Evolutionary conservation across 2,797 vertebrate genomes (phyloP).

Genomic region (Synaphobranchus kaupii): DNA sequence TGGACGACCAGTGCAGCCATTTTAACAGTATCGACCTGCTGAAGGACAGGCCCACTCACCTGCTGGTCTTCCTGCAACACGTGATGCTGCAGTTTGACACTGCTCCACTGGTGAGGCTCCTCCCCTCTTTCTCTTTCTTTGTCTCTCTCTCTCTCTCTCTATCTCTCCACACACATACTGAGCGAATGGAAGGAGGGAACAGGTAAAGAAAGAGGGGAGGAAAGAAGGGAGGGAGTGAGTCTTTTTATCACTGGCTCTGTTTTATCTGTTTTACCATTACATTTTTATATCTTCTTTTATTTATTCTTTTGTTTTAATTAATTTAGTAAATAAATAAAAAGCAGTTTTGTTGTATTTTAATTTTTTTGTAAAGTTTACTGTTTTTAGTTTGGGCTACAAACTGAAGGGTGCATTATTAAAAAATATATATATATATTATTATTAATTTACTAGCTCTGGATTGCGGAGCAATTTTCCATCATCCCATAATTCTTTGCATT

Average conservation of each 20-base stretch:
- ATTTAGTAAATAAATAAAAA: too few species aligned
- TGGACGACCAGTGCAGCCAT: slow-evolving; percentile 72
- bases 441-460: neutral
- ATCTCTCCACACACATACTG: neutral
- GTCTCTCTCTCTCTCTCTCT: neutral
- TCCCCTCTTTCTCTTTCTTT: neutral
- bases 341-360: neutral
- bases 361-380: neutral
- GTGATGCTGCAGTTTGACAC: slow-evolving; percentile 90
- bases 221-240: too few species aligned
- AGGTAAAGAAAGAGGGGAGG: neutral
- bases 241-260: neutral
- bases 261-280: too few species aligned
- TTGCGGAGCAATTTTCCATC: neutral
- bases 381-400: neutral
- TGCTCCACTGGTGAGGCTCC: slow-evolving; percentile 80
- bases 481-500: neutral
- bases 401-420: neutral
- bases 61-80: slow-evolving; percentile 87
- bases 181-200: neutral
- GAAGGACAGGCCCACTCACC: slow-evolving; percentile 78
- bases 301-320: neutral
- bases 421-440: neutral
- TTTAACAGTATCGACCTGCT: slow-evolving; percentile 81
- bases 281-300: neutral